Evolutionary conservation across 1,140 invertebrate species (phyloP), one percentile per base, ranked within the genome.

Genomic region (Drosophila sp.): DNA sequence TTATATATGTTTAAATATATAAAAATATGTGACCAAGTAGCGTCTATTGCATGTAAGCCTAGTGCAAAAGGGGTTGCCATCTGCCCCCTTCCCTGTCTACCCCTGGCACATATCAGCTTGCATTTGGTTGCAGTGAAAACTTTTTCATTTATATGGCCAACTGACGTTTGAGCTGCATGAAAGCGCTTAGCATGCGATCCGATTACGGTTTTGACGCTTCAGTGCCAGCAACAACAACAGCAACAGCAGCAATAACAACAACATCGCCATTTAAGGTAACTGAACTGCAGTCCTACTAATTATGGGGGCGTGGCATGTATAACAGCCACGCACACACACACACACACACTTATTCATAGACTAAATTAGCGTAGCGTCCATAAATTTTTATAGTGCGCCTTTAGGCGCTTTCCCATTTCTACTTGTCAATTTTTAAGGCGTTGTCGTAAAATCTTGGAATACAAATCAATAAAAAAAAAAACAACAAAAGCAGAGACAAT

Each of bases 111-210:
- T 84, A 84, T 84, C 78, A 67, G 78, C 38, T 84, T 78, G 78
- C 78, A 73, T 45, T 72, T 54, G 61, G 36, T 18, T 45, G 70
- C 45, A 45, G 67, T 63, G 59, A 83, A 84, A 72, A 75, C 61
- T 57, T 62, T 64, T 62, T 21, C 27, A 50, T 72, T 63, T 59
- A 62, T 59, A 59, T 64, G 41, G 46, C 54, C 45, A 59, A 56
- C 34, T 48, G 45, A 50, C 46, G 43, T 14, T 56, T 14, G 4
- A 50, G 58, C 0, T 25, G 54, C 36, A 27, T 61, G 64, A 67
- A 72, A 72, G 62, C 71, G 63, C 61, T 82, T 87, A 79, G 76
- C 82, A 87, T 87, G 83, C 82, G 82, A 87, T 87, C 82, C 78
- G 83, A 82, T 87, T 87, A 82, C 82, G 75, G 51, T 61, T 78